Evolutionary conservation across 2,888 invertebrate species (phyloP).

Genomic region (Leptinotarsa haldemani): DNA sequence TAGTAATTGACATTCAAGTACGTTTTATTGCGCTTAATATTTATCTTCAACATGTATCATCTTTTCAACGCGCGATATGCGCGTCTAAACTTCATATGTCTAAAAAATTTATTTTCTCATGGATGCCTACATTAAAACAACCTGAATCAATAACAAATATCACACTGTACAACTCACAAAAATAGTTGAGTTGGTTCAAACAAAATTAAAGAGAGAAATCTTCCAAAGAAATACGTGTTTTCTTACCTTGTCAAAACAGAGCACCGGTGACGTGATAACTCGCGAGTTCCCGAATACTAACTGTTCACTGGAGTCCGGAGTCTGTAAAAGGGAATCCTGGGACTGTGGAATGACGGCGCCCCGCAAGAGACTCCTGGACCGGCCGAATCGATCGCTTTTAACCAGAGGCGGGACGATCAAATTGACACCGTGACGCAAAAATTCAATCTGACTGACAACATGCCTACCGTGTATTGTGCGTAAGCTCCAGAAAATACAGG

Average conservation of each 20-base stretch:
- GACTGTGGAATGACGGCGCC: constrained; percentile 61
- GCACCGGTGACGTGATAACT: constrained; percentile 44
- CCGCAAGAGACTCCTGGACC: constrained; percentile 63
- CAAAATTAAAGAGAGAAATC: neutral
- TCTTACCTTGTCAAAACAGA: constrained; percentile 39
- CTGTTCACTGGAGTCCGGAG: constrained; percentile 45
- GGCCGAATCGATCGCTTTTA: constrained; percentile 59
- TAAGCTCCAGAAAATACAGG: no score
- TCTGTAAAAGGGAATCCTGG: constrained; percentile 51
- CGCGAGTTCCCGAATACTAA: constrained; percentile 56
- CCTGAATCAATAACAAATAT: no score
- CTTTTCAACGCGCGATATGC: no score
- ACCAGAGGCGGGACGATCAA: neutral
- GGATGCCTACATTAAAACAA: no score
- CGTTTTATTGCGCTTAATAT: no score
- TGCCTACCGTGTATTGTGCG: no score
- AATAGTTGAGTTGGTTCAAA: neutral
- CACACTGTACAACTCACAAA: no score
- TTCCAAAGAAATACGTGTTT: constrained; percentile 31
- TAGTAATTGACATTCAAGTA: no score
- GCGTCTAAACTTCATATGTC: no score
- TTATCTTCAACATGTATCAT: no score
- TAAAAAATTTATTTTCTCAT: no score
- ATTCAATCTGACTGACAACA: neutral
- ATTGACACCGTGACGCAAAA: neutral